Base-by-base conservation (phyloP, 2,888 invertebrate genomes). In the Melinaea marsaeus region DNA sequence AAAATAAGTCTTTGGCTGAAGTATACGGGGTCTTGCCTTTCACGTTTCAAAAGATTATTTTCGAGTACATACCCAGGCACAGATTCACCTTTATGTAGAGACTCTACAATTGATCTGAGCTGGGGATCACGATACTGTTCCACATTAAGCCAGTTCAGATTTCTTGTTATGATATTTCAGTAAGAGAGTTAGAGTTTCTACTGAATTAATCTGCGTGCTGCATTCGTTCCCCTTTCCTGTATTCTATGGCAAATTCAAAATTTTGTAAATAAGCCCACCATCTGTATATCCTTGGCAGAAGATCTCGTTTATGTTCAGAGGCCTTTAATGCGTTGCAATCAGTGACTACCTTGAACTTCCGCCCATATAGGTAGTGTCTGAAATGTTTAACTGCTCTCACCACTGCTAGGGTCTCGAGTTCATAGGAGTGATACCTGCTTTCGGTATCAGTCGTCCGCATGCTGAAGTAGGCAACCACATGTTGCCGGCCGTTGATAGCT, bases 251-350 rank as follows among this genome's bases (percentile, higher is more conserved):
- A 35, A 71, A 70, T 0, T 74, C 75, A 0, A 75, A 61, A 42
- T 74, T 74, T 65, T 78, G 75, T 0, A 79, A 55, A 55, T 57
- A 78, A 0, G 75, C 69, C 76, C 76, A 79, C 77, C 77, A 77
- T 0, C 77, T 37, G 55, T 75, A 71, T 2, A 79, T 66, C 0
- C 76, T 57, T 0, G 75, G 75, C 0, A 75, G 45, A 0, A 78
- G 55, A 2, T 77, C 76, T 57, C 72, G 64, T 63, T 77, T 76
- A n/a, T 74, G 69, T 42, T 71, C 70, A 0, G 77, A 77, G 0
- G 78, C 74, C 63, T 75, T 77, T 0, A 77, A 22, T 22, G 22
- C 22, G 22, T 22, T 22, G 22, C 22, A 22, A 22, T 22, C 22
- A 22, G 22, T 22, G 22, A 22, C 22, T 22, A 22, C 22, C 22